Evolutionary conservation across 2,113 vertebrate species (phyloP), one percentile per base, ranked within the genome.

Genomic region (Lathamus discolor): DNA sequence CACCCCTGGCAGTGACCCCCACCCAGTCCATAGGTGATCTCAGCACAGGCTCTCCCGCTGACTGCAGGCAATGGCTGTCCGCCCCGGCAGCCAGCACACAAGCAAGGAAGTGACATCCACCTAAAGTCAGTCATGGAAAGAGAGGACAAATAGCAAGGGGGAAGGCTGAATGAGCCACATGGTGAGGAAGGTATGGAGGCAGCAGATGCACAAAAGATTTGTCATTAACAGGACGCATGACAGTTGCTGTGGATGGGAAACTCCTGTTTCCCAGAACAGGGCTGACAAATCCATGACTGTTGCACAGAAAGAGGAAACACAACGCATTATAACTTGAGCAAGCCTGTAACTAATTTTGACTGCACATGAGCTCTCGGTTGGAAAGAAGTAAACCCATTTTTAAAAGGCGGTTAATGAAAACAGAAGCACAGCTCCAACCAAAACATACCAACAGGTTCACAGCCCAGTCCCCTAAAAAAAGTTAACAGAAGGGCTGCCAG

Each of bases 401-500:
- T 15, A 44, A 61, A 79, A 52, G 9, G 13, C 15, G 43, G 41
- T 31, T 82, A 1, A 27, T 27, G 46, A 90, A 90, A 90, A 77
- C 59, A 93, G 63, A 90, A 84, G 27, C 57, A 94, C 33, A 67
- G 15, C 35, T 77, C 57, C 25, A 83, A 59, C 23, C 5, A 64
- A 82, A 84, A 80, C 55, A 66, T 31, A 73, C 72, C 92, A 88
- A 89, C 69, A 96, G 76, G 90, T 86, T 97, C 79, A 84, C 39
- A 86, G 97, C 91, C 69, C 85, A 93, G 93, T 96, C 77, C 57
- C 74, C 81, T 93, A 95, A 94, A 97, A 97, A 96, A 95, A 95
- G 94, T 57, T 90, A 96, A 63, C 85, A 96, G 92, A 97, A 97
- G 91, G 90, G 81, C 92, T 97, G 90, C 90, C 96, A 96, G 84